Conservation (phyloP, 2,113 vertebrate species). For the Amphilophus citrinellus region DNA sequence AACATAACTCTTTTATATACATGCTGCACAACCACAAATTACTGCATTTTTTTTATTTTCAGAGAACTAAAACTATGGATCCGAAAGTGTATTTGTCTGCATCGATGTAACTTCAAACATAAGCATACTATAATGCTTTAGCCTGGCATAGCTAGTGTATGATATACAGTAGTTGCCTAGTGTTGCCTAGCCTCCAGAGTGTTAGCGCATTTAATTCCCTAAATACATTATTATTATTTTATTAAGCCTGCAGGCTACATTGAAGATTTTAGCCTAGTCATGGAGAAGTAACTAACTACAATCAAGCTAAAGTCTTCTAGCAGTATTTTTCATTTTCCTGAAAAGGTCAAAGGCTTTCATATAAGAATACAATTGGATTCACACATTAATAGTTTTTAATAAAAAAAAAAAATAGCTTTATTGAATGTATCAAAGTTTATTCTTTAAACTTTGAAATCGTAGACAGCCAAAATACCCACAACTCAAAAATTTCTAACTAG, state of each 20-base stretch:
- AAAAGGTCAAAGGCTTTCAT: neutral
- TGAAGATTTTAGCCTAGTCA: neutral
- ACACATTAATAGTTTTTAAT: neutral
- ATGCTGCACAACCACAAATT: neutral
- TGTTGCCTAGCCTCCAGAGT: neutral
- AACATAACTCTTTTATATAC: neutral
- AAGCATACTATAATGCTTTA: neutral
- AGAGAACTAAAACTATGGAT: neutral
- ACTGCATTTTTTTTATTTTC: neutral
- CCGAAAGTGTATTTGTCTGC: neutral
- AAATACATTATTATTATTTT: constrained; percentile 6
- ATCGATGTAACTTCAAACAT: neutral
- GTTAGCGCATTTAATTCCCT: neutral
- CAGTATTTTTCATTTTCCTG: constrained; percentile 2
- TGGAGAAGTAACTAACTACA: neutral
- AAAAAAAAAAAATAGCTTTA: neutral
- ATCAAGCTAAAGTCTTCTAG: neutral
- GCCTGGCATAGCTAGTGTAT: neutral
- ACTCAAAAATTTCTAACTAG: neutral
- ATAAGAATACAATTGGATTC: neutral
- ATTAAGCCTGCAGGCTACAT: neutral
- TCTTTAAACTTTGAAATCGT: neutral
- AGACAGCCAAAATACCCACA: neutral
- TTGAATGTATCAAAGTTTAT: neutral
- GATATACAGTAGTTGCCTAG: neutral